Conservation (phyloP, 2,888 invertebrate species). For the Nudaria mundana region DNA sequence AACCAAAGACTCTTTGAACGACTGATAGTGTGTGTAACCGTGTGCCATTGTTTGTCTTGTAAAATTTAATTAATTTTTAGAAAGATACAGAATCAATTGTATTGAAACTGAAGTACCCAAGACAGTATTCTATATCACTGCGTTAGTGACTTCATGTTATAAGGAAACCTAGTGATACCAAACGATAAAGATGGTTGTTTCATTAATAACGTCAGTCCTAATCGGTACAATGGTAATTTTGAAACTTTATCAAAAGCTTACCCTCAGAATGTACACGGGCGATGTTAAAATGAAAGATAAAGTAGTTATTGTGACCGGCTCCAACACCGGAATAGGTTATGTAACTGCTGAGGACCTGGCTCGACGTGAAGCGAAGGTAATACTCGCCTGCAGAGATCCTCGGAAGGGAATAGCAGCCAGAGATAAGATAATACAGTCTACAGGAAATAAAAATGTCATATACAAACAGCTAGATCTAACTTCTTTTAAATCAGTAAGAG, state of each 20-base stretch:
- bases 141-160: too few relatives aligned
- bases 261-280: constrained; percentile 13
- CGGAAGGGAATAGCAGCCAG: constrained; percentile 40
- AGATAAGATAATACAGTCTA: constrained; percentile 83
- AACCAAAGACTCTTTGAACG: too few relatives aligned
- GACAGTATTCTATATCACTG: too few relatives aligned
- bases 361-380: constrained; percentile 71
- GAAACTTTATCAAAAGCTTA: constrained; percentile 31
- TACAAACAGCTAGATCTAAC: constrained; percentile 86
- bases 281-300: constrained; percentile 37
- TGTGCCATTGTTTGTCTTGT: too few relatives aligned
- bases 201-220: background rate
- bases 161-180: too few relatives aligned
- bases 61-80: too few relatives aligned
- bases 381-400: constrained; percentile 74
- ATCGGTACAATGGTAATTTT: constrained; percentile 11
- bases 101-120: too few relatives aligned
- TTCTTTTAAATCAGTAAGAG: constrained; percentile 86
- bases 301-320: constrained; percentile 56
- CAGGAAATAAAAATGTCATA: constrained; percentile 83
- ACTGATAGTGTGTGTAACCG: too few relatives aligned
- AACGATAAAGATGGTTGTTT: constrained; percentile 3
- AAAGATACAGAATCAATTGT: too few relatives aligned
- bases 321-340: constrained; percentile 54
- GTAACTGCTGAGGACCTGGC: constrained; percentile 60